Base-by-base conservation (phyloP, 2,797 vertebrate species). In the Craterocephalus amniculus region DNA sequence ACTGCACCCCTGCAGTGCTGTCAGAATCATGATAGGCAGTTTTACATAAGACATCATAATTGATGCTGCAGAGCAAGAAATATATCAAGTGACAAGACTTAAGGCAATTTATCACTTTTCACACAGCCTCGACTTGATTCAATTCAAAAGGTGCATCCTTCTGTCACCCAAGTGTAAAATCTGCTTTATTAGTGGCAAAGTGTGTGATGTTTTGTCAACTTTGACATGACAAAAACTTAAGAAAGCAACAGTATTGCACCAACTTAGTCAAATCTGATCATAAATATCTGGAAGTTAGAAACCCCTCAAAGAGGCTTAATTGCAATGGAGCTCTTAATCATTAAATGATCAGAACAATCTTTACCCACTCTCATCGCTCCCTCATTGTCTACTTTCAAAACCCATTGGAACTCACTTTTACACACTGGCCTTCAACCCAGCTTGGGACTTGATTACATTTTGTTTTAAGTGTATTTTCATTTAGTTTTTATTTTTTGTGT, bases 21-120 rank as follows among this genome's bases (percentile, higher is more conserved):
- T 48, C 11, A 18, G 43, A 67, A 2, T 43, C 18, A 48, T 12
- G 20, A 51, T 52, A 24, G 18, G 22, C 51, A 48, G 4, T 11
- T 36, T 36, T 51, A 58, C 27, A 63, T 57, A 49, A 29, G 8
- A 58, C 9, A 63, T 29, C 22, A 14, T 48, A 49, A 62, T 38
- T n/a, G 35, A 16, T 1, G 8, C 32, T 35, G 48, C 40, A 43
- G 40, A 63, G 31, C 14, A 27, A 40, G 12, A 45, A 38, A 57
- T 13, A 31, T 12, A 29, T 43, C 54, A 43, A 43, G 20, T 10
- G 35, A 26, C 35, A 34, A 20, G 26, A 64, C 32, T 38, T 35
- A 9, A 63, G 24, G 54, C 40, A 18, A 11, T 48, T 63, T 11
- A 49, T 40, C 32, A 6, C 11, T 40, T 52, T 29, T 32, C n/a